Percentiles rank a stretch among this genome's conserved stretches.
phyloP scores from a whole-genome alignment of 2,888 invertebrate genomes.

The Autographa gamma region DNA sequence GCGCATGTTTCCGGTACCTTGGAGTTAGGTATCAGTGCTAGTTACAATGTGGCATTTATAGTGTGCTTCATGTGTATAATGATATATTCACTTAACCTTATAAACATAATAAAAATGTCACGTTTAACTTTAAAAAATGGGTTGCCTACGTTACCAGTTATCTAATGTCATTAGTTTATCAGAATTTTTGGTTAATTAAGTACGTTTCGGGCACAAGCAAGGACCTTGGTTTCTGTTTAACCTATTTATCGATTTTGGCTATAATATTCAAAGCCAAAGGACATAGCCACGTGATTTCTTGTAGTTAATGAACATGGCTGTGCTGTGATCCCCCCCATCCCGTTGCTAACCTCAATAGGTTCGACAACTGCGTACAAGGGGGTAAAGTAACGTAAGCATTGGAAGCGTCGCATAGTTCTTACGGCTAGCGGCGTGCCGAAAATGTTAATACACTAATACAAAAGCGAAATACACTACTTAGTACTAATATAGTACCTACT shows the following conservation, averaged over 20 bases:
- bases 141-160: slow-evolving; percentile 18
- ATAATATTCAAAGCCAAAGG: neutral
- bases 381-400: slow-evolving; percentile 72
- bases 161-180: slow-evolving; percentile 43
- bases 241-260: neutral
- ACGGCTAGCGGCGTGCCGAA: slow-evolving; percentile 74
- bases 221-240: slow-evolving; percentile 10
- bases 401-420: slow-evolving; percentile 71
- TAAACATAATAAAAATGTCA: neutral
- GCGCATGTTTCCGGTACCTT: slow-evolving; percentile 7
- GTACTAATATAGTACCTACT: neutral
- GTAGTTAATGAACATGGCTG: neutral
- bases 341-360: slow-evolving; percentile 74
- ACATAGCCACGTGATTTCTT: neutral
- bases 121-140: slow-evolving; percentile 15
- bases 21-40: neutral
- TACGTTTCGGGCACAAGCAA: neutral
- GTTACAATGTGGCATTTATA: neutral
- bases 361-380: slow-evolving; percentile 79
- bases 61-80: neutral
- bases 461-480: neutral
- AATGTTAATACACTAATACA: slow-evolving; percentile 69
- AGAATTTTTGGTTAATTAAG: slow-evolving; percentile 16
- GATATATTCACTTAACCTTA: no score
- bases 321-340: slow-evolving; percentile 70